Percentiles rank a stretch among this genome's conserved stretches.
Evolutionary conservation across 2,797 vertebrate genomes (phyloP).

Genomic region (Pangasius krempfi): DNA sequence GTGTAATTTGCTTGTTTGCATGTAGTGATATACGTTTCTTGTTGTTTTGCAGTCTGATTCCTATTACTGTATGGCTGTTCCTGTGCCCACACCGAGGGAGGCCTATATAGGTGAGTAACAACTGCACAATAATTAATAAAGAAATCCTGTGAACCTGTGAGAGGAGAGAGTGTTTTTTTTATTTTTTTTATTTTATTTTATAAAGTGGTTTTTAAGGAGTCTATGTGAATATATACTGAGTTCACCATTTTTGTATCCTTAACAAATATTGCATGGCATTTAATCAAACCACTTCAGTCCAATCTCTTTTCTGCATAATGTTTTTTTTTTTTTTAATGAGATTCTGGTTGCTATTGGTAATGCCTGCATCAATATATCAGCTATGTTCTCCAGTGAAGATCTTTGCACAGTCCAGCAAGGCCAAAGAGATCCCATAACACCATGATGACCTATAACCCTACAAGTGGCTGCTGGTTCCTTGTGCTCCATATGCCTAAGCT

Average conservation of each 20-base stretch:
- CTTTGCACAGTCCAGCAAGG: constrained; percentile 28
- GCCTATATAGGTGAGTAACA: constrained; percentile 87
- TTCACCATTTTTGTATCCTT: neutral
- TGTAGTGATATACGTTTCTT: constrained; percentile 48
- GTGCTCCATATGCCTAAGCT: constrained; percentile 5
- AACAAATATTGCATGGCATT: constrained; percentile 5
- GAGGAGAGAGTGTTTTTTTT: neutral
- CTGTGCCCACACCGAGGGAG: constrained; percentile 81
- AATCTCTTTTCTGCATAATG: constrained; percentile 15
- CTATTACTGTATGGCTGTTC: constrained; percentile 88
- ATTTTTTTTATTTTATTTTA: neutral
- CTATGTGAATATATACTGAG: neutral
- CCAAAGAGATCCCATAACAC: constrained; percentile 32
- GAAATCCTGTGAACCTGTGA: neutral
- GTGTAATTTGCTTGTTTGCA: neutral
- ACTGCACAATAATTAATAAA: neutral
- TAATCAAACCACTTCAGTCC: neutral
- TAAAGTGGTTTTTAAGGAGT: neutral
- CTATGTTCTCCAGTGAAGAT: neutral
- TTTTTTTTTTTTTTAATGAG: neutral
- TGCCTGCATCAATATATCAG: neutral
- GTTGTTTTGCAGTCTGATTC: constrained; percentile 85
- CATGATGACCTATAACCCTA: constrained; percentile 12
- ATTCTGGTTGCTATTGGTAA: constrained; percentile 19
- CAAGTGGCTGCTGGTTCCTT: neutral